These are phyloP conservation scores for Iphiclides podalirius DNA, from an alignment of 2,888 invertebrate species.

Conservation along the genomic window DNA sequence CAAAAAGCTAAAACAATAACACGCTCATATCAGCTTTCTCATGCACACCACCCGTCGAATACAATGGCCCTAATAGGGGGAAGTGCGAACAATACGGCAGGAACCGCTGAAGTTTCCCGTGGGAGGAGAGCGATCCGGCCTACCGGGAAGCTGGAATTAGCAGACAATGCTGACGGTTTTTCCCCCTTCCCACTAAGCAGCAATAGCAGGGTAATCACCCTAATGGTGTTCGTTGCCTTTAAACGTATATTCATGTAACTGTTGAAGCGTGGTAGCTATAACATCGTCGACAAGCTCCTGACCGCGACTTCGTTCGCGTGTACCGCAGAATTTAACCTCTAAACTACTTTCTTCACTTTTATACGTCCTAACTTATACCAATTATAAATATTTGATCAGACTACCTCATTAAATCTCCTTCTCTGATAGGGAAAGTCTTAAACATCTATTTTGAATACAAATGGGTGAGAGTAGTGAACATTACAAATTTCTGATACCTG, in stretches of 20 bases:
- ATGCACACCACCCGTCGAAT: not conserved
- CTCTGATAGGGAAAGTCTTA: no score
- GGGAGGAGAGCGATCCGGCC: slow-evolving; percentile 35
- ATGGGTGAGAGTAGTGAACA: no score
- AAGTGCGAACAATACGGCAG: slow-evolving; percentile 30
- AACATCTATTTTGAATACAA: no score
- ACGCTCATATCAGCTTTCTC: not conserved
- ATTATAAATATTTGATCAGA: no score
- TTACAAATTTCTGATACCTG: no score
- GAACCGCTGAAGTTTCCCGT: slow-evolving; percentile 34
- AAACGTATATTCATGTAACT: not conserved
- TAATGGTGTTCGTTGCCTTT: not conserved
- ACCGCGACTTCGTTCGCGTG: no score
- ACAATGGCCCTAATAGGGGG: slow-evolving; percentile 23
- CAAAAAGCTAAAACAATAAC: slow-evolving; percentile 8
- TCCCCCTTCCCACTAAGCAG: slow-evolving; percentile 17
- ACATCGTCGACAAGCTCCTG: no score
- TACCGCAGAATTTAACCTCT: no score
- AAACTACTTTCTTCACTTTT: no score
- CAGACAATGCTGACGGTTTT: slow-evolving; percentile 27
- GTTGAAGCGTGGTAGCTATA: not conserved
- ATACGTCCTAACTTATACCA: no score
- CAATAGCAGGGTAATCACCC: not conserved
- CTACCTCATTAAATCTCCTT: no score
- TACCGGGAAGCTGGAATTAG: slow-evolving; percentile 34